A percentile compares a stretch with the other conserved stretches of the same genome.
Conservation (phyloP, 2,888 invertebrate species). For the Diarsia brunnea region DNA sequence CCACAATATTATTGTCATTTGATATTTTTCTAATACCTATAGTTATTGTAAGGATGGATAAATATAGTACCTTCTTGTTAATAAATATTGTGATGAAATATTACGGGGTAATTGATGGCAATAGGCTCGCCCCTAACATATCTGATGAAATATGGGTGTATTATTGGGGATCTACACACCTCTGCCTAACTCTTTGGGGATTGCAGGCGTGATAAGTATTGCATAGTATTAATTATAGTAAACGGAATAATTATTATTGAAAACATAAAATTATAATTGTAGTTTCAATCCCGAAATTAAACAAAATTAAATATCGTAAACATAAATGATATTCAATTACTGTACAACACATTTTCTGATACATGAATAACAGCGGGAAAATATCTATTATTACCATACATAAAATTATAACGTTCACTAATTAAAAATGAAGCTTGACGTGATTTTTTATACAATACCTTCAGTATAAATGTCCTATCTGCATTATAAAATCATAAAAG, state of each 20-base stretch:
- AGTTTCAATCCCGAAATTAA: background rate
- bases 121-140: too few species aligned
- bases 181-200: too few species aligned
- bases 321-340: background rate
- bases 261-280: background rate
- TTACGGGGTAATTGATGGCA: background rate
- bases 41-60: too few species aligned
- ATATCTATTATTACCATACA: background rate
- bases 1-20: too few species aligned
- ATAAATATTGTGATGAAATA: background rate
- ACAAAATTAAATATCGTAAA: background rate
- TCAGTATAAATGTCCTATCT: background rate
- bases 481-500: background rate
- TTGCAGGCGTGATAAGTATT: too few species aligned
- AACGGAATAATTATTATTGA: too few species aligned
- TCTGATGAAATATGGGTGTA: too few species aligned
- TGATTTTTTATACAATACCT: conserved; percentile 1
- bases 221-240: too few species aligned
- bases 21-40: too few species aligned
- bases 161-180: too few species aligned
- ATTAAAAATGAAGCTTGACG: conserved; percentile 4
- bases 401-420: background rate
- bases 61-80: too few species aligned
- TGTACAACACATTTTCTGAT: background rate
- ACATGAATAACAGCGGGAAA: background rate